Conservation (phyloP, 2,888 invertebrate species). For the Oscheius sp. region DNA sequence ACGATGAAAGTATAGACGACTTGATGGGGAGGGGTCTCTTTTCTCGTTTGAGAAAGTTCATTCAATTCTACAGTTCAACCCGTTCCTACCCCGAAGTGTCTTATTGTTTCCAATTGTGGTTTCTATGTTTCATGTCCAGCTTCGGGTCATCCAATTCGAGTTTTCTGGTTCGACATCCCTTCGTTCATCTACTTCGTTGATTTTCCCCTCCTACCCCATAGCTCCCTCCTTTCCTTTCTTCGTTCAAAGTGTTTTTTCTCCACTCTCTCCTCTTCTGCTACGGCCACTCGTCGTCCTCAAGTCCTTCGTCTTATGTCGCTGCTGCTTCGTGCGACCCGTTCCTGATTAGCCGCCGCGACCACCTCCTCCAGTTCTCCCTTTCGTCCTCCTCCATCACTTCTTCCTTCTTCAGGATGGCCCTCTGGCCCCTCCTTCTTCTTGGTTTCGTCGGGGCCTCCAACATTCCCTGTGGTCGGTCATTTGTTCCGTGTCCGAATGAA, state of each 20-base stretch:
- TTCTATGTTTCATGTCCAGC: no score
- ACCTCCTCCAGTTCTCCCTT: not conserved
- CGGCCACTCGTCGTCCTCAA: no score
- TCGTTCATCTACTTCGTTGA: not conserved
- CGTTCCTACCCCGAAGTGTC: no score
- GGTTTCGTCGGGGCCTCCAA: constrained; percentile 34
- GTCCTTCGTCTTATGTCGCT: not conserved
- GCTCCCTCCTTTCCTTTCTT: not conserved
- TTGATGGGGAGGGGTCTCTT: no score
- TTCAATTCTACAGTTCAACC: no score
- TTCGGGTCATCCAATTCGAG: not conserved
- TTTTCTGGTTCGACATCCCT: constrained; percentile 8
- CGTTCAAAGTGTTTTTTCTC: not conserved
- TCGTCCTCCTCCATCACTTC: not conserved
- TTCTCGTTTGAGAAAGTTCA: no score
- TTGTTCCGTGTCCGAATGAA: constrained; percentile 64
- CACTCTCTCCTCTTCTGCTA: not conserved
- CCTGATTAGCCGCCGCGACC: constrained; percentile 4
- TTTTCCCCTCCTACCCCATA: not conserved
- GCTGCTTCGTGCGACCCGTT: constrained; percentile 9
- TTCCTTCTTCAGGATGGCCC: constrained; percentile 30
- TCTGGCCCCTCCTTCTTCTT: constrained; percentile 28
- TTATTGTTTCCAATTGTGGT: no score
- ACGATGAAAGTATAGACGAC: no score
- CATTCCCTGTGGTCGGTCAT: constrained; percentile 67